Base-by-base conservation (phyloP, 2,797 vertebrate genomes). In the Yasuhikotakia modesta region DNA sequence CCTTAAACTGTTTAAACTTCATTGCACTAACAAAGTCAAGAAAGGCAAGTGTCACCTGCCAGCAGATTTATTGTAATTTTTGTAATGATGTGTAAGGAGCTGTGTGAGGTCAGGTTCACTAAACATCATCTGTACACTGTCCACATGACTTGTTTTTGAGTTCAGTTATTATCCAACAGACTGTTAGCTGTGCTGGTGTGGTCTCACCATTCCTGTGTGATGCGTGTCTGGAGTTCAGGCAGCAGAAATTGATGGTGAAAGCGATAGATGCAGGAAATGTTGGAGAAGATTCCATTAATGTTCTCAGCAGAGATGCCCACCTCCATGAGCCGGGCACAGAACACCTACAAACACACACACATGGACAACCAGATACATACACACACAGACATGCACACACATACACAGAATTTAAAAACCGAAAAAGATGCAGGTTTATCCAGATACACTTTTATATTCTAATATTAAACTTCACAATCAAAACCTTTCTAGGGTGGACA, bases 181-280 rank as follows among this genome's bases (percentile, higher is more conserved):
- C 57, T 30, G 57, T 58, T 58, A 58, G 27, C 19, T 17, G 70
- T 64, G 43, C 0, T 43, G 13, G 57, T 21, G 78, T 52, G 14
- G 84, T 22, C 94, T 90, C 85, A 98, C 97, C 97, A 98, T 89
- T 99, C 97, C 83, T 93, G 86, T 0, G 91, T 97, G 84, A 99
- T 99, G 86, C 97, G 94, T 0, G 91, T 92, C 88, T 96, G 94
- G 27, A 99, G 93, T 85, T 97, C 97, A 0, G 97, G 97, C 73
- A 99, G 92, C 81, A 99, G 95, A 88, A 99, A 99, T 85, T 98
- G 94, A 82, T 94, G 91, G 0, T 99, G 97, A 91, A 99, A 99
- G 85, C 94, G 89, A 86, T 96, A 97, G 90, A 99, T 99, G 72
- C 97, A 98, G 83, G 97, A 97, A 88, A 98, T 99, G 90, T 99